phyloP scores from a whole-genome alignment of 2,888 invertebrate genomes.

The Bedellia somnulentella region DNA sequence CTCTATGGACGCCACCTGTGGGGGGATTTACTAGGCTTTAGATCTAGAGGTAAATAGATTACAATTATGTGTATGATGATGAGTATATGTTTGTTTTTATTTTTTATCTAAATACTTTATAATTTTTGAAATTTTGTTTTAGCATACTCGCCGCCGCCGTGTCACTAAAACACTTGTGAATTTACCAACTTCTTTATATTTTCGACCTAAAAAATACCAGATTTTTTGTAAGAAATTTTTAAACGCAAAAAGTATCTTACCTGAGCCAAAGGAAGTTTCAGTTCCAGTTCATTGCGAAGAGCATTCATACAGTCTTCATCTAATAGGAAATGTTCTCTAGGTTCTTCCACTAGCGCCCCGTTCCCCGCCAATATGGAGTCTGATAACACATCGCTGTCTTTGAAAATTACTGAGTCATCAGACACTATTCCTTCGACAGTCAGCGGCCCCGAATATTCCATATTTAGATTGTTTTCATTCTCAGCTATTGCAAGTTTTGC shows the following conservation, averaged over 20 bases:
- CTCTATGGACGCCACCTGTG: slow-evolving; percentile 33
- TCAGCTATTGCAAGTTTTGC: slow-evolving; percentile 52
- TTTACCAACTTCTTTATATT: no score
- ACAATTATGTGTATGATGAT: no score
- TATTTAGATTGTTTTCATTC: slow-evolving; percentile 54
- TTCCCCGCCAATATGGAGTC: slow-evolving; percentile 48
- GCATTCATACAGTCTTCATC: slow-evolving; percentile 74
- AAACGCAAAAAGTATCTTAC: no score
- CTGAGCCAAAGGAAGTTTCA: slow-evolving; percentile 71
- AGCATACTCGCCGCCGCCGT: no score
- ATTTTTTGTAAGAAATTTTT: no score
- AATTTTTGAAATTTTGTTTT: no score
- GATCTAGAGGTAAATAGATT: no score
- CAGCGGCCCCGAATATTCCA: slow-evolving; percentile 47
- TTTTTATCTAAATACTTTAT: no score
- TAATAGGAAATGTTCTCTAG: slow-evolving; percentile 60
- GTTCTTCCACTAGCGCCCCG: slow-evolving; percentile 44
- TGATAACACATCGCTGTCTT: slow-evolving; percentile 25
- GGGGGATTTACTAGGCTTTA: background rate
- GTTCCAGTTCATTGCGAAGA: slow-evolving; percentile 68
- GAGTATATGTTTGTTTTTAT: no score
- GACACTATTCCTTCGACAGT: slow-evolving; percentile 29
- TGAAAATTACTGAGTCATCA: slow-evolving; percentile 20
- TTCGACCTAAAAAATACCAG: no score
- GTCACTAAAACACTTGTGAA: no score